Base-by-base conservation (phyloP, 1,140 invertebrate genomes). In the Meteorus sp. region DNA sequence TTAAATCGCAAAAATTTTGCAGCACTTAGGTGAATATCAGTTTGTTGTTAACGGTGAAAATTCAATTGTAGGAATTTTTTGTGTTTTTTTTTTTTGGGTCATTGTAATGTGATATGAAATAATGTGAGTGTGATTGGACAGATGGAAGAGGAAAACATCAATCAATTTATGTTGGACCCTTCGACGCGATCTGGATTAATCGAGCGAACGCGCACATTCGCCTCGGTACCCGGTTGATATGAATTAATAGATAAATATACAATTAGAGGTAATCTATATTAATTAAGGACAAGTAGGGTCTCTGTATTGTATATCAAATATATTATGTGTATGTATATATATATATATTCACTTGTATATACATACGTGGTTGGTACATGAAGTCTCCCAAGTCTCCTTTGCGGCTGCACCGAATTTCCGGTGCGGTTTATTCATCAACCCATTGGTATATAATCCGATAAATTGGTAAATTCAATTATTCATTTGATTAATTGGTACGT, bases 191-290 rank as follows among this genome's bases (percentile, higher is more conserved):
- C 74, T 74, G 74, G 71, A 64, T 70, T 69, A 78, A 76, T 76
- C 68, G 74, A 64, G 59, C 68, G 74, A 64, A 60, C 61, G 65
- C 7, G 25, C 17, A 39, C 41, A 57, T 53, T 57, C 20, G 60
- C 20, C 19, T 25, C 47, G 43, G 31, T 48, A 58, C 48, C 54
- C 59, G 27, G 73, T 79, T 78, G 72, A 76, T 77, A 73, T 75
- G 70, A 66, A 78, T 78, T 79, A 78, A 79, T 79, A 76, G 73
- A 78, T 79, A 78, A 78, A 77, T 75, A 76, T 77, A 79, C 73
- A 78, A 79, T 79, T 76, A 77, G 68, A 72, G 73, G 71, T 78
- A 78, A 79, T 79, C 76, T 78, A 78, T 78, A 78, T 78, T 78
- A 77, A 79, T 79, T 78, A 79, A 77, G 72, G 64, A 53, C 9